Evolutionary conservation across 2,888 invertebrate species (phyloP).

Genomic region (Spodoptera littoralis): DNA sequence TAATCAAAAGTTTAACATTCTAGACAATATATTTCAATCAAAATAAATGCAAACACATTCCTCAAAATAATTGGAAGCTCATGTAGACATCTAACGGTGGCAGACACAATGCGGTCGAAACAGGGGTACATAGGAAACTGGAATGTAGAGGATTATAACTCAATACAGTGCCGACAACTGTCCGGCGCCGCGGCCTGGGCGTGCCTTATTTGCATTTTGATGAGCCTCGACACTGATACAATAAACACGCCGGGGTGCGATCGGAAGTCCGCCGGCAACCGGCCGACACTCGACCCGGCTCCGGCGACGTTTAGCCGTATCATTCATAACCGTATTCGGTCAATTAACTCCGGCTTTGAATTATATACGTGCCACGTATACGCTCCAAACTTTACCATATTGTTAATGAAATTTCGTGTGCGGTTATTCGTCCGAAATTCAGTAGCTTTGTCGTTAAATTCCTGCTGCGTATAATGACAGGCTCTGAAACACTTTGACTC

Average conservation of each 20-base stretch:
- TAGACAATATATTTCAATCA: not conserved
- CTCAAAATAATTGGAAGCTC: conserved; percentile 30
- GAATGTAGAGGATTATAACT: conserved; percentile 78
- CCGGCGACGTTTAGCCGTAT: conserved; percentile 76
- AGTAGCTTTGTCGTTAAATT: conserved; percentile 14
- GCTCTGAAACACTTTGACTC: conserved; percentile 7
- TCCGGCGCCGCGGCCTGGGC: conserved; percentile 75
- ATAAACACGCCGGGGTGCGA: conserved; percentile 81
- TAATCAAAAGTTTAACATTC: too few relatives aligned
- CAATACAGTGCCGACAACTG: conserved; percentile 81
- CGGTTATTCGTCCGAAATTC: conserved; percentile 20
- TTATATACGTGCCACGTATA: conserved; percentile 57
- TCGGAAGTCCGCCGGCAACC: conserved; percentile 62
- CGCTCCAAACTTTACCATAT: conserved; percentile 38
- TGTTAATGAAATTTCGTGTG: conserved; percentile 36
- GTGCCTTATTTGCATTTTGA: conserved; percentile 88
- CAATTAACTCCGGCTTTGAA: conserved; percentile 79
- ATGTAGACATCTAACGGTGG: conserved; percentile 44
- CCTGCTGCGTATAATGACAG: conserved; percentile 5
- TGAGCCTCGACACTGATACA: conserved; percentile 87
- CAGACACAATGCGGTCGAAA: conserved; percentile 51
- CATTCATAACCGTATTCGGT: conserved; percentile 75
- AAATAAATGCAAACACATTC: conserved; percentile 4
- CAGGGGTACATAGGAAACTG: conserved; percentile 59
- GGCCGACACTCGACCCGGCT: conserved; percentile 63